Conservation (phyloP, 1,140 invertebrate species). For the Bombus sibiricus region DNA sequence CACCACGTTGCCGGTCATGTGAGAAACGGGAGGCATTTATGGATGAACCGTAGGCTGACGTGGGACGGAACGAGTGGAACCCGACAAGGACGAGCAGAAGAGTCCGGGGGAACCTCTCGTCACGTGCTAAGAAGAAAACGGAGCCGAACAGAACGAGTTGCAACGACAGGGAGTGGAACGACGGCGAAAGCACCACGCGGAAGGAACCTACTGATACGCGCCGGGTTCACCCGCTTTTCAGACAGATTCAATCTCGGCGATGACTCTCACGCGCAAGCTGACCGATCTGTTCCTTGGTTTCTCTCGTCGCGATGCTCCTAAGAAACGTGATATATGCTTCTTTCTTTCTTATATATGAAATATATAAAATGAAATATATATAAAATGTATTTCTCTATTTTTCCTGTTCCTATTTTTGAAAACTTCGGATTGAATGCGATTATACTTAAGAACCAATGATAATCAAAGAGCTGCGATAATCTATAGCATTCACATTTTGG, state of each 20-base stretch:
- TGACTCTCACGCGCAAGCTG: neutral
- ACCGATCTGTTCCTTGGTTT: neutral
- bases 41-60: no score
- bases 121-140: slow-evolving; percentile 15
- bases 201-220: slow-evolving; percentile 32
- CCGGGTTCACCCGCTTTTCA: slow-evolving; percentile 21
- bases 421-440: no score
- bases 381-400: no score
- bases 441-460: no score
- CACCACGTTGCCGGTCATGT: slow-evolving; percentile 6
- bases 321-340: neutral
- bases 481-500: no score
- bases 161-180: slow-evolving; percentile 18
- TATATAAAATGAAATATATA: no score
- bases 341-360: neutral
- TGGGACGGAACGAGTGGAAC: neutral
- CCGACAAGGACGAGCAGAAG: neutral
- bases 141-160: neutral
- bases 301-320: neutral
- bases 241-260: neutral
- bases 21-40: slow-evolving; percentile 13
- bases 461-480: no score
- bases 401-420: no score
- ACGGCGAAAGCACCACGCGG: slow-evolving; percentile 48
- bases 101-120: neutral